These are phyloP conservation scores for Caenorhabditis sp. DNA, from an alignment of 2,888 invertebrate species.

Conservation along the genomic window DNA sequence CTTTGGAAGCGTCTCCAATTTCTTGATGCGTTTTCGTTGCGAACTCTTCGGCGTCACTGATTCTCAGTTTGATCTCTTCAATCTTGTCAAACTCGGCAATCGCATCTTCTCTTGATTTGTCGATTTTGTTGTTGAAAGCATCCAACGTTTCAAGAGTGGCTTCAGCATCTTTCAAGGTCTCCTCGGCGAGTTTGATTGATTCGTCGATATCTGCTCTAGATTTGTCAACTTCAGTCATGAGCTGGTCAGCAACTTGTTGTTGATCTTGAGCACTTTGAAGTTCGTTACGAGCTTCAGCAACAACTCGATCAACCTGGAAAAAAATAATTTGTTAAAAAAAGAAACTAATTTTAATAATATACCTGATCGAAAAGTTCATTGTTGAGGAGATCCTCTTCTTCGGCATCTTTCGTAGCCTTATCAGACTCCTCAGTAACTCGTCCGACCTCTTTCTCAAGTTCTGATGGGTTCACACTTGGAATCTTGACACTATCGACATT, in stretches of 20 bases:
- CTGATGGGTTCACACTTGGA: conserved; percentile 78
- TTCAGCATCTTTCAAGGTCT: conserved; percentile 82
- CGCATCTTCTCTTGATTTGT: conserved; percentile 84
- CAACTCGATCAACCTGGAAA: conserved; percentile 76
- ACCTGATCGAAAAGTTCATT: conserved; percentile 63
- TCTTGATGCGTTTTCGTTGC: conserved; percentile 48
- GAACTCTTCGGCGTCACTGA: conserved; percentile 76
- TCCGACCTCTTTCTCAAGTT: conserved; percentile 78
- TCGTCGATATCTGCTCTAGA: conserved; percentile 79
- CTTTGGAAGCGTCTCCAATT: conserved; percentile 50
- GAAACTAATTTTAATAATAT: neutral
- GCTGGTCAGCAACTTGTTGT: conserved; percentile 80
- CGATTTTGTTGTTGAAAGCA: conserved; percentile 86
- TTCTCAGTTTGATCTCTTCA: conserved; percentile 79
- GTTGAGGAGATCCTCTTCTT: conserved; percentile 77
- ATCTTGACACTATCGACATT: conserved; percentile 82
- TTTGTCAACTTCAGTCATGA: conserved; percentile 82
- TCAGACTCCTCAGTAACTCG: conserved; percentile 70
- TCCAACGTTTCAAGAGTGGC: conserved; percentile 81
- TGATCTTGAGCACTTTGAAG: conserved; percentile 77
- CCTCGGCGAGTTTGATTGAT: conserved; percentile 85
- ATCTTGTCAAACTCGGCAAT: conserved; percentile 81
- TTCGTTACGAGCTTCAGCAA: conserved; percentile 72
- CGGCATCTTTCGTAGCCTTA: conserved; percentile 76
- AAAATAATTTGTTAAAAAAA: conserved; percentile 69